Evolutionary conservation across 2,797 vertebrate genomes (phyloP), one percentile per base, ranked within the genome.

Genomic region (Clarias pachynema): DNA sequence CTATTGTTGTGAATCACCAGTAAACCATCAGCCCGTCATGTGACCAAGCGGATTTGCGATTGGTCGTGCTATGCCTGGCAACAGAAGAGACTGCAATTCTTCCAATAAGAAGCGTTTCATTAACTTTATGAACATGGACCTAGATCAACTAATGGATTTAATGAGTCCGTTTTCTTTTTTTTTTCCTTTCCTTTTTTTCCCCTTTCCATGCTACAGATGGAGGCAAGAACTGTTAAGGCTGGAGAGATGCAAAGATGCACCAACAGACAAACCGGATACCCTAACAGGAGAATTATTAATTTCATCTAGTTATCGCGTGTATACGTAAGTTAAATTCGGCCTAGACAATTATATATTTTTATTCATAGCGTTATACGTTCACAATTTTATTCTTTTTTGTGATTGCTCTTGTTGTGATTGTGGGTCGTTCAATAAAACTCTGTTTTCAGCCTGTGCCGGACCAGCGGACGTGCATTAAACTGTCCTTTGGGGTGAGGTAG

Each of bases 401-500:
- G 18, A 66, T 29, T 44, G 24, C 22, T 26, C 29, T 31, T 78
- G 3, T n/a, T 18, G n/a, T 68, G 40, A 20, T 26, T 70, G 20
- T 85, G 81, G 89, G 79, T 53, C 34, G 72, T 62, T 82, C 1
- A 18, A 57, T 24, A 5, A 70, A 83, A 37, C 62, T 44, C 6
- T 26, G 0, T 82, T 86, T 89, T 9, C 86, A 82, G 79, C 40
- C 24, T 10, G n/a, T 82, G 10, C 16, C 16, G 70, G 82, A 81
- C 31, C n/a, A 66, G 37, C 10, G 31, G 40, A 82, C 1, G 69
- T 34, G 12, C 20, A 24, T 86, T 75, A 14, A 91, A 96, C 96
- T 93, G 97, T 95, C 98, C 97, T 99, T 99, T 99, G 97, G 97
- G 97, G 97, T 99, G 98, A 99, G 98, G 98, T 99, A 99, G 98